Base-by-base conservation (phyloP, 2,888 invertebrate genomes). In the Xylota sylvarum region DNA sequence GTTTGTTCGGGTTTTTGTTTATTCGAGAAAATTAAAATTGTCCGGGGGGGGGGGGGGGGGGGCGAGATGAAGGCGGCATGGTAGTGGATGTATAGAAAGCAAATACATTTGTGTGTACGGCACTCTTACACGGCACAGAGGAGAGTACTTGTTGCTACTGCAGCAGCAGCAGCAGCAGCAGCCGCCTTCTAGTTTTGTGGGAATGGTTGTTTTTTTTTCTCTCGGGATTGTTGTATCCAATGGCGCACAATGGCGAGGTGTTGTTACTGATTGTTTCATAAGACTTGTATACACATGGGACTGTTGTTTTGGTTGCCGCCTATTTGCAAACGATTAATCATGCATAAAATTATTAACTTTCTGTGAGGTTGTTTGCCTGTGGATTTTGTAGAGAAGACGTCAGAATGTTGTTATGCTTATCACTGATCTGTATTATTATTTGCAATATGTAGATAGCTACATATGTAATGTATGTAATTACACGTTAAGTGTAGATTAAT, bases 291-390 rank as follows among this genome's bases (percentile, higher is more conserved):
- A 43, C 23, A 70, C 46, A 58, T 52, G 65, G 76, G 65, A 70
- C 56, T 80, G 70, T 85, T 76, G 70, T 35, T 72, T 70, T 56
- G 81, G 80, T 85, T 72, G 85, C 85, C 85, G 85, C 85, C 85
- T 85, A 72, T 85, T 85, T 85, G 81, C 74, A 85, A 81, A 70
- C 65, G 80, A 81, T 85, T 81, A 85, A 85, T 85, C 85, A 85
- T 76, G 81, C 52, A 76, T 37, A 81, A 72, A 52, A 56, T 70
- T 74, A 74, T 80, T 64, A 74, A 73, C 46, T 76, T 56, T 82
- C 43, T 83, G 78, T 78, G 67, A 60, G 67, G n/a, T 23, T 7
- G 43, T n/a, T 58, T 79, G 56, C 37, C 56, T 72, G 17, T 19
- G 43, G 30, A 17, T 62, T n/a, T 10, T 43, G 62, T 43, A 30